Base-by-base conservation (phyloP, 2,797 vertebrate genomes). In the Numenius phaeopus region DNA sequence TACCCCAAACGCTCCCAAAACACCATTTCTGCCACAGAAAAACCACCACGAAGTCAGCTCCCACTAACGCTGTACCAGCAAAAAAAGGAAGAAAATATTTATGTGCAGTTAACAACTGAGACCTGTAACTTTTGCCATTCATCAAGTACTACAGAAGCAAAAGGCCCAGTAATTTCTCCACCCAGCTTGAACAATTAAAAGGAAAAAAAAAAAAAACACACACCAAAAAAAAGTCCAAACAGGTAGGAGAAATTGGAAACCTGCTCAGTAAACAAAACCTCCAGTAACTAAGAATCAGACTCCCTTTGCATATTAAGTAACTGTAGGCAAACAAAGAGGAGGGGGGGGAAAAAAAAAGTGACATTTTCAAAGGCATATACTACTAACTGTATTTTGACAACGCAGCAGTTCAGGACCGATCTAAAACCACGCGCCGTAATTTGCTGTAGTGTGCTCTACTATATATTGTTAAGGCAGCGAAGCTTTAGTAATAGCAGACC, bases 401-500 rank as follows among this genome's bases (percentile, higher is more conserved):
- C 7, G 34, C 2, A 47, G n/a, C 65, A 73, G 14, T 6, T 88
- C 40, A 44, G n/a, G 4, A 29, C 22, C 2, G 4, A 64, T 17
- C 12, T 20, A n/a, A 83, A 83, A 75, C 52, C 57, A 32, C 0
- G 8, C 22, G 27, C 40, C 7, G 6, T 8, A 22, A 24, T 40
- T 26, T 34, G 66, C 72, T 15, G 9, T 15, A 32, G 67, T 0
- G 24, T 1, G 47, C 61, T 59, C 76, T 11, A 22, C 9, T 40
- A 3, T 3, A 5, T 5, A 10, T 4, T 39, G 87, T 62, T 62
- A 90, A 77, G 3, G 50, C 30, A 57, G 57, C 20, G 10, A 89
- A 87, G 66, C 65, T 92, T 81, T 21, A 82, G 87, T 52, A 94
- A 83, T 2, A 90, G n/a, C 83, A 94, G 80, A 66, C 67, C 67